Percentiles rank a stretch among this genome's conserved stretches.
Conservation (phyloP, 2,888 invertebrate species). For the Teleogryllus oceanicus region DNA sequence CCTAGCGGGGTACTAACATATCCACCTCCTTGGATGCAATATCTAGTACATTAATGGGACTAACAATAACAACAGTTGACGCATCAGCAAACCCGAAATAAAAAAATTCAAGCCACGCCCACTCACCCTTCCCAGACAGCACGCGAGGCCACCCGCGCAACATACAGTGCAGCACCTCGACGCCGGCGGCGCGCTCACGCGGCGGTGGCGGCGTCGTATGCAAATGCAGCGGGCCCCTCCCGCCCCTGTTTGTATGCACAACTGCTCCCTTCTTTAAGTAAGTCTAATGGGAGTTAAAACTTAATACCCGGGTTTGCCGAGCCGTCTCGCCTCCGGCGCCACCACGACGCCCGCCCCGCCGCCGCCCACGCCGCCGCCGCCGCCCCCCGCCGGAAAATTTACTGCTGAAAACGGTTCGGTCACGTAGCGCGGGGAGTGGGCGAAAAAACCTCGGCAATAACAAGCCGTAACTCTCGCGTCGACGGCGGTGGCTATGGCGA, state of each 20-base stretch:
- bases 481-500: background rate
- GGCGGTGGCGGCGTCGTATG: too few relatives aligned
- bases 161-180: too few relatives aligned
- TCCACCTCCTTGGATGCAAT: too few relatives aligned
- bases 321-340: background rate
- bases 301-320: constrained; percentile 27
- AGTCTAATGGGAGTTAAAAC: constrained; percentile 32
- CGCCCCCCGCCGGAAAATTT: constrained; percentile 23
- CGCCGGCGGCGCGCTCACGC: too few relatives aligned
- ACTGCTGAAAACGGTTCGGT: constrained; percentile 23
- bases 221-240: too few relatives aligned
- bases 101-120: too few relatives aligned
- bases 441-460: constrained; percentile 28
- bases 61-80: too few relatives aligned
- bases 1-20: too few relatives aligned
- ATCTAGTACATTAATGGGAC: too few relatives aligned
- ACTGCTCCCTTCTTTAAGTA: constrained; percentile 29
- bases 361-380: background rate
- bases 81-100: too few relatives aligned
- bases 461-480: background rate
- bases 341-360: background rate
- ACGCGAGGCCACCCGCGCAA: too few relatives aligned
- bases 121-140: too few relatives aligned
- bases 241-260: constrained; percentile 28
- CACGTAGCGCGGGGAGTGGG: constrained; percentile 22